These are phyloP conservation scores for Odontamblyopus lacepedii DNA, from an alignment of 2,797 vertebrate species.

Conservation along the genomic window DNA sequence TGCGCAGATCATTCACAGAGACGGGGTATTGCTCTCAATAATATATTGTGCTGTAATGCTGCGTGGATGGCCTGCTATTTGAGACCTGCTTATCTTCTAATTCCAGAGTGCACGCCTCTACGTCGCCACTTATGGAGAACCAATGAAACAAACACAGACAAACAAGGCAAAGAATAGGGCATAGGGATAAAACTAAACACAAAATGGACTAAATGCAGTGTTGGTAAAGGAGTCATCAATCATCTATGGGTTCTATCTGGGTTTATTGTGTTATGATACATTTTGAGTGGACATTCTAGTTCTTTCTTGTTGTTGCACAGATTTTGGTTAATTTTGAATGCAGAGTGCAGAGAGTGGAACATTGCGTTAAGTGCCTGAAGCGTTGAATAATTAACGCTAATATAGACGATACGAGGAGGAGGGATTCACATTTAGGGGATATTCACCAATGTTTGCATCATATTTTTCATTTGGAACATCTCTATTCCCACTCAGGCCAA, in stretches of 20 bases:
- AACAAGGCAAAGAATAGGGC: constrained; percentile 9
- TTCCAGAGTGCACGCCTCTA: constrained; percentile 37
- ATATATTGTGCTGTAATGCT: neutral
- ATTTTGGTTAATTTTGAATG: constrained; percentile 33
- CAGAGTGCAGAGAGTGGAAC: constrained; percentile 11
- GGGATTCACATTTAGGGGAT: constrained; percentile 23
- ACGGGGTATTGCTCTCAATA: neutral
- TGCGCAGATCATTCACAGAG: neutral
- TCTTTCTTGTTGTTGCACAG: constrained; percentile 15
- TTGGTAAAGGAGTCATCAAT: constrained; percentile 40
- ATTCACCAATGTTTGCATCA: neutral
- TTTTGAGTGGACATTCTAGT: constrained; percentile 3
- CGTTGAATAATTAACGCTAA: constrained; percentile 43
- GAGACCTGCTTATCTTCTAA: constrained; percentile 31
- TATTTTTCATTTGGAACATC: neutral
- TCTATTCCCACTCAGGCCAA: neutral
- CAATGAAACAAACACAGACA: constrained; percentile 11
- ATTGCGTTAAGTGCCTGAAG: constrained; percentile 40
- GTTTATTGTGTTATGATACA: constrained; percentile 22
- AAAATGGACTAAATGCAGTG: constrained; percentile 15
- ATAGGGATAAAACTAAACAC: constrained; percentile 7
- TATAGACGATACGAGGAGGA: constrained; percentile 22
- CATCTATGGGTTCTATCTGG: constrained; percentile 27
- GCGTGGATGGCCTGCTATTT: neutral
- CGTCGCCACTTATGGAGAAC: constrained; percentile 26